phyloP scores from a whole-genome alignment of 2,113 vertebrate genomes.

The Castor canadensis region DNA sequence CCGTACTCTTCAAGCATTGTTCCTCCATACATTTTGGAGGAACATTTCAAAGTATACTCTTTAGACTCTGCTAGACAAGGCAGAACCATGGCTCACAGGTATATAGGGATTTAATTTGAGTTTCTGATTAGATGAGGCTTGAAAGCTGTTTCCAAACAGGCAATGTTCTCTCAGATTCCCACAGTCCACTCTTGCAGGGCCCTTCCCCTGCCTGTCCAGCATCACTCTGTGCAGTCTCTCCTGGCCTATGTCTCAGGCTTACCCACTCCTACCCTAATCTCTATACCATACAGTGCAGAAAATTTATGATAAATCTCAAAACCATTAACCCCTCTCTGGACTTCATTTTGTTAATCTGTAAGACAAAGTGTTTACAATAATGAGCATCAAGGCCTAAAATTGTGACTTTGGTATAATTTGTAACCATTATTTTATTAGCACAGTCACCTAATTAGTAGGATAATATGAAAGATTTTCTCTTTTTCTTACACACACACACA shows the following conservation, averaged over 20 bases:
- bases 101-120: background rate
- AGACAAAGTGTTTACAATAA: background rate
- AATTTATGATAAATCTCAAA: background rate
- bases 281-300: background rate
- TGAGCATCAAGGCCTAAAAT: background rate
- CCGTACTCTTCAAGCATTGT: background rate
- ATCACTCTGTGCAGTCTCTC: background rate
- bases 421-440: background rate
- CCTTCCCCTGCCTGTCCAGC: rapidly evolving
- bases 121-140: background rate
- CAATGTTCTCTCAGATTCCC: background rate
- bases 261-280: background rate
- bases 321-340: background rate
- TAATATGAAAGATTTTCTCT: background rate
- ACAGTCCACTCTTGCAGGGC: background rate
- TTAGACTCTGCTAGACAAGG: background rate
- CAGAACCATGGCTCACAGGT: background rate
- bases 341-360: background rate
- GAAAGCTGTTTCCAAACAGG: background rate
- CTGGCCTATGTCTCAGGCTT: background rate
- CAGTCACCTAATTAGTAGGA: background rate
- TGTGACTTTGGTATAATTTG: background rate
- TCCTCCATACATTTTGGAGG: background rate
- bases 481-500: background rate
- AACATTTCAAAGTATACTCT: background rate